A percentile compares a stretch with the other conserved stretches of the same genome.
Evolutionary conservation across 2,888 invertebrate species (phyloP).

Genomic region (Azorinus chamasolen): DNA sequence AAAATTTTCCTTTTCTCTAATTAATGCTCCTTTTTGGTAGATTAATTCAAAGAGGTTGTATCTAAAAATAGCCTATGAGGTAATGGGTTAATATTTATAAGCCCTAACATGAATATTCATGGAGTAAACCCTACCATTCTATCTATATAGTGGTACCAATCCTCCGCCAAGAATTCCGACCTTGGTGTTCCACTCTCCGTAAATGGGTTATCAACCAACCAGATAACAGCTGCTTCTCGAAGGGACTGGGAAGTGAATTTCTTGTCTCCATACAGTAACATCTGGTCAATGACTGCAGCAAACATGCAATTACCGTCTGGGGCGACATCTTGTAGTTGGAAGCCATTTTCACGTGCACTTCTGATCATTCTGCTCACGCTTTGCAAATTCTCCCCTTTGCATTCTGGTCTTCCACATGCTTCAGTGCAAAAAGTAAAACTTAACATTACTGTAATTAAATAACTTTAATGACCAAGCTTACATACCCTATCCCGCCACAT

Average conservation of each 20-base stretch:
- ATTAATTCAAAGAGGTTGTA: too few relatives aligned
- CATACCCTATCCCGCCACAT: too few relatives aligned
- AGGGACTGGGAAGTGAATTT: conserved; percentile 43
- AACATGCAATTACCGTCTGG: conserved; percentile 74
- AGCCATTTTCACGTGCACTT: conserved; percentile 47
- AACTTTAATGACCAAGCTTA: too few relatives aligned
- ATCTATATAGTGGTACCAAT: conserved; percentile 62
- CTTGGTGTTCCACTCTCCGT: conserved; percentile 64
- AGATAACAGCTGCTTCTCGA: conserved; percentile 56
- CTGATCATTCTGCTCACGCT: conserved; percentile 49
- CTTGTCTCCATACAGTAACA: conserved; percentile 44
- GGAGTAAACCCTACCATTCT: conserved; percentile 44
- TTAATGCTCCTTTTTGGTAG: too few relatives aligned
- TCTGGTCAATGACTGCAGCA: conserved; percentile 67
- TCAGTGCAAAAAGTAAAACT: too few relatives aligned
- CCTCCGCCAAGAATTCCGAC: conserved; percentile 60
- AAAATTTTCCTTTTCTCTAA: too few relatives aligned
- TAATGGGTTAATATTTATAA: too few relatives aligned
- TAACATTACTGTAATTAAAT: too few relatives aligned
- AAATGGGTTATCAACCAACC: conserved; percentile 52
- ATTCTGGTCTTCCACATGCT: conserved; percentile 68
- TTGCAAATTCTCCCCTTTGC: conserved; percentile 55
- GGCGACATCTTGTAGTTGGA: conserved; percentile 57
- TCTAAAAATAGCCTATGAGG: too few relatives aligned
- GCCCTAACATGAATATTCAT: too few relatives aligned